Evolutionary conservation across 2,888 invertebrate species (phyloP).

Genomic region (Lysandra coridon): DNA sequence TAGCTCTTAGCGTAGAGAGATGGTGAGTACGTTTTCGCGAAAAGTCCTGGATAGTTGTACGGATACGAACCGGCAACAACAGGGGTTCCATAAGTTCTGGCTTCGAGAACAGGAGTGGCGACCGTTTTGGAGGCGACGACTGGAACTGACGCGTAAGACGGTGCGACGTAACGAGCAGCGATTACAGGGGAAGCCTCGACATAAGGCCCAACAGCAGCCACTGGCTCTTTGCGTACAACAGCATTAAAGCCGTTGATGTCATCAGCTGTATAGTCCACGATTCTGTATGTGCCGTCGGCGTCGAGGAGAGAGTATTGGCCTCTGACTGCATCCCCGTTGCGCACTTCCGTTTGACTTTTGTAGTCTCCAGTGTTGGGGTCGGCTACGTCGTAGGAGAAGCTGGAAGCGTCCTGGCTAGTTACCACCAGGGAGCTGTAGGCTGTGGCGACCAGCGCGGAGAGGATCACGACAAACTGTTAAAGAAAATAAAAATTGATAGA

Average conservation of each 20-base stretch:
- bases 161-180: slow-evolving; percentile 21
- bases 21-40: slow-evolving; percentile 13
- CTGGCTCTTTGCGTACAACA: slow-evolving; percentile 58
- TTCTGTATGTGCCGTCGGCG: slow-evolving; percentile 63
- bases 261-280: slow-evolving; percentile 67
- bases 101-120: not conserved
- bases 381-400: slow-evolving; percentile 71
- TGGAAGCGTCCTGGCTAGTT: slow-evolving; percentile 63
- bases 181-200: slow-evolving; percentile 40
- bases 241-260: slow-evolving; percentile 74
- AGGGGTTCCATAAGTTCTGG: not conserved
- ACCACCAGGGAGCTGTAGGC: slow-evolving; percentile 71
- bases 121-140: slow-evolving; percentile 32
- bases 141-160: not conserved
- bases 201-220: slow-evolving; percentile 45
- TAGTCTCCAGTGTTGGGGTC: slow-evolving; percentile 66
- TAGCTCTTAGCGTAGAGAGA: not conserved
- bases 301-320: slow-evolving; percentile 66
- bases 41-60: not conserved
- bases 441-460: slow-evolving; percentile 66
- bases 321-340: slow-evolving; percentile 60
- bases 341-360: slow-evolving; percentile 62
- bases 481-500: slow-evolving; percentile 43
- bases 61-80: not conserved
- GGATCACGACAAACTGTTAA: slow-evolving; percentile 63